Base-by-base conservation (phyloP, 2,888 invertebrate genomes). In the Cheilosia variabilis region DNA sequence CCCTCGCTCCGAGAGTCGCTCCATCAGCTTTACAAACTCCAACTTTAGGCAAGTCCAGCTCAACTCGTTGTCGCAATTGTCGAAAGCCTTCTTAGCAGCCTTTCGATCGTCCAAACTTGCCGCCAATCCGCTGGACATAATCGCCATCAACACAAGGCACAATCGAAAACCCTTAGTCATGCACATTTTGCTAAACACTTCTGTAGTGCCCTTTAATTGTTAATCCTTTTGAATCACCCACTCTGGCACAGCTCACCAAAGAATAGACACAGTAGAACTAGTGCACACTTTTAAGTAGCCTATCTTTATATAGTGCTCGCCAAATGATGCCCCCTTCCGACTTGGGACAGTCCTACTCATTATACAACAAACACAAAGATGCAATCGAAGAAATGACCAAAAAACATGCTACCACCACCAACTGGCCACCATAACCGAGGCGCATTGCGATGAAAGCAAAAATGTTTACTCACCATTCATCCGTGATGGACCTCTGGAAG, bases 1-100 rank as follows among this genome's bases (percentile, higher is more conserved):
- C 88, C 89, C 88, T 87, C 94, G 94, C 89, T 95, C 95, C 88
- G 95, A 94, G 41, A 97, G 90, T 60, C 95, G 95, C 90, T 97
- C 96, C 87, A 97, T 93, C 89, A 96, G 95, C 4, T 95, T 95
- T 1, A 96, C 94, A 57, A 96, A 94, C 89, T 96, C 96, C 83
- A 97, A 93, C 90, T 97, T 97, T 47, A 97, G 92, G 89, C 97
- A 97, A 90, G 96, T 96, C 27, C 95, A 93, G 90, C 95, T 96
- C 89, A 95, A 94, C 0, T 93, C 92, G 27, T 93, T 93, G 47
- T 93, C 93, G 90, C 95, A 95, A 87, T 94, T 94, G 58, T 91
- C 89, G 13, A 93, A 90, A 45, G 93, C 89, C 5, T 92, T 90
- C 79, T 91, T 90, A 72, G 87, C 62, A 7, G 73, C 71, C 27